Percentiles rank a stretch among this genome's conserved stretches.
These are phyloP conservation scores for Malurus alboscapulatus DNA, from an alignment of 2,113 vertebrate genomes.

Conservation along the genomic window DNA sequence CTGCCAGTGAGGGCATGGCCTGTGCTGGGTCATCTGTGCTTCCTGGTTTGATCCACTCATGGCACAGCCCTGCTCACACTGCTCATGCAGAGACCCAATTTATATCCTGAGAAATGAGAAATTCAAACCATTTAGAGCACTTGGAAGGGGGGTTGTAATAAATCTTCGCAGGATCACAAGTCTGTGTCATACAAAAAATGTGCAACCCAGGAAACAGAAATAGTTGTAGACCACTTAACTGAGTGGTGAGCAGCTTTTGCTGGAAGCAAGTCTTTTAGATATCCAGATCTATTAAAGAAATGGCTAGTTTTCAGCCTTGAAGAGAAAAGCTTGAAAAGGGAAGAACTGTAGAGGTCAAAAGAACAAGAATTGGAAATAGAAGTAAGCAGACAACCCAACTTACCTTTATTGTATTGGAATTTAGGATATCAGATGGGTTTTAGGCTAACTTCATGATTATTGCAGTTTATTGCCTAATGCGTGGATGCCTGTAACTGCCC, in stretches of 20 bases:
- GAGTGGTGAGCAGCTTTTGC: not conserved
- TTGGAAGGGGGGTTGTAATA: not conserved
- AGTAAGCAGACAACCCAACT: not conserved
- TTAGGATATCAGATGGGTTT: not conserved
- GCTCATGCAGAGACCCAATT: not conserved
- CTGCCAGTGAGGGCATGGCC: not conserved
- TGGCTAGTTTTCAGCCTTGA: not conserved
- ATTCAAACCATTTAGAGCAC: not conserved
- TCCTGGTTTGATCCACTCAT: accelerated
- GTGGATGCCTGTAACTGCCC: not conserved
- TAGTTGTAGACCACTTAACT: not conserved
- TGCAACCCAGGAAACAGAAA: not conserved
- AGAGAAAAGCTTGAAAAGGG: not conserved
- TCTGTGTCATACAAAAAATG: not conserved
- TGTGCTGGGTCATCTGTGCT: not conserved
- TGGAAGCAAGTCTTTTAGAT: not conserved
- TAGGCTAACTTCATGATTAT: not conserved
- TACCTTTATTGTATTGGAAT: not conserved
- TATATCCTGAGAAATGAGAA: not conserved
- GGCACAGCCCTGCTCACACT: not conserved
- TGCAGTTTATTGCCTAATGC: not conserved
- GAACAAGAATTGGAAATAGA: not conserved
- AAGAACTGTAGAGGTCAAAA: not conserved
- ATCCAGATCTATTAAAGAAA: not conserved
- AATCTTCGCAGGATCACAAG: not conserved